These are phyloP conservation scores for Todiramphus saurophagus DNA, from an alignment of 2,113 vertebrate species.

Conservation along the genomic window DNA sequence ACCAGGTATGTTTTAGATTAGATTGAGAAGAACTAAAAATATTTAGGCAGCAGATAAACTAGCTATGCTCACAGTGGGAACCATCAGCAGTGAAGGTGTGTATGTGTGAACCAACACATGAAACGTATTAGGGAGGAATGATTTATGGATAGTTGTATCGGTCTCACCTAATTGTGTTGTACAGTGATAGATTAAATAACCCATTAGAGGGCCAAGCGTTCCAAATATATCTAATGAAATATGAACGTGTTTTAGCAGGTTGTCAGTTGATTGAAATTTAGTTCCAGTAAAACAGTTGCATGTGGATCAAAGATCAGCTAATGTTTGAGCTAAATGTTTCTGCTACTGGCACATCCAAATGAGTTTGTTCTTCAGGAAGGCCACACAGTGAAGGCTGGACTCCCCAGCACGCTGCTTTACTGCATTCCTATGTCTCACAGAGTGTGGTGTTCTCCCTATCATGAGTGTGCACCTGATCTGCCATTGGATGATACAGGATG, in stretches of 20 bases:
- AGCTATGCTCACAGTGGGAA: neutral
- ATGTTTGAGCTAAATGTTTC: neutral
- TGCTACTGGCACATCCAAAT: neutral
- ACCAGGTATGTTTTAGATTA: neutral
- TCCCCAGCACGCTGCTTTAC: neutral
- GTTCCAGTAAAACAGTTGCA: neutral
- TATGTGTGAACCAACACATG: neutral
- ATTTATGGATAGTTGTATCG: neutral
- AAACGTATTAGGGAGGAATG: neutral
- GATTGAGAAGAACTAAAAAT: neutral
- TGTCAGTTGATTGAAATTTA: neutral
- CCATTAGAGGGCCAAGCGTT: neutral
- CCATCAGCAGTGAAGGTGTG: neutral
- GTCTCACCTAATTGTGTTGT: neutral
- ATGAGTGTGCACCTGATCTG: neutral
- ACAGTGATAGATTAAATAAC: neutral
- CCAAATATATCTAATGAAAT: neutral
- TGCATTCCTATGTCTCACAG: neutral
- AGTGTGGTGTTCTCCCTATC: neutral
- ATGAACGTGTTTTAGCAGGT: neutral
- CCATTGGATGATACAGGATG: rapidly evolving
- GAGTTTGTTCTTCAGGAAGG: neutral
- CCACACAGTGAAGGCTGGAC: neutral
- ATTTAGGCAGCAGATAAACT: neutral
- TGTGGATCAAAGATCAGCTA: neutral